These are phyloP conservation scores for Erebia palarica DNA, from an alignment of 2,888 invertebrate genomes.

Conservation along the genomic window DNA sequence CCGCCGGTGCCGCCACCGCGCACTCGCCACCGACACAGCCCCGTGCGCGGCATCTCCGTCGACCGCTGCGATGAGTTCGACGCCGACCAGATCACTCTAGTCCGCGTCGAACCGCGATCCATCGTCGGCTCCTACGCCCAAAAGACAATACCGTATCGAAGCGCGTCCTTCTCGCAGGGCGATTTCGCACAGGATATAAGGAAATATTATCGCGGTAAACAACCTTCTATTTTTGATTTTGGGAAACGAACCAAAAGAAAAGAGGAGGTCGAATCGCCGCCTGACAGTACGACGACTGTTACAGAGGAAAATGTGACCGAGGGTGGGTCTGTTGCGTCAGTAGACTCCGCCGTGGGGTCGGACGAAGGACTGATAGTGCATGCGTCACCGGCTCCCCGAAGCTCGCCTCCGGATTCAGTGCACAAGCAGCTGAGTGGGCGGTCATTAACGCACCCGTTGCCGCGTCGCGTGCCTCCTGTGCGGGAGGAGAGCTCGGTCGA, in stretches of 20 bases:
- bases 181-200: conserved; percentile 89
- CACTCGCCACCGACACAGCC: conserved; percentile 77
- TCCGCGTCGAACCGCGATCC: conserved; percentile 83
- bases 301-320: conserved; percentile 69
- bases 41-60: conserved; percentile 72
- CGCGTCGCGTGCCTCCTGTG: conserved; percentile 69
- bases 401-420: conserved; percentile 72
- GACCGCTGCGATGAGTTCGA: conserved; percentile 75
- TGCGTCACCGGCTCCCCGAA: conserved; percentile 68
- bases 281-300: conserved; percentile 59
- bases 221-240: conserved; percentile 72
- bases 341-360: conserved; percentile 84
- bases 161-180: conserved; percentile 94
- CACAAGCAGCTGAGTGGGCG: conserved; percentile 77
- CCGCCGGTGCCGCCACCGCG: conserved; percentile 83
- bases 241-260: conserved; percentile 60
- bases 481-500: conserved; percentile 64
- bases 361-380: conserved; percentile 80
- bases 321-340: conserved; percentile 80
- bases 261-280: conserved; percentile 47
- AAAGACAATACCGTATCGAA: conserved; percentile 88
- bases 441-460: conserved; percentile 78
- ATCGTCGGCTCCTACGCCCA: conserved; percentile 84
- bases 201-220: conserved; percentile 67
- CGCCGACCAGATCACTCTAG: conserved; percentile 75